Evolutionary conservation across 2,113 vertebrate genomes (phyloP).

Genomic region (Myotis davidii): DNA sequence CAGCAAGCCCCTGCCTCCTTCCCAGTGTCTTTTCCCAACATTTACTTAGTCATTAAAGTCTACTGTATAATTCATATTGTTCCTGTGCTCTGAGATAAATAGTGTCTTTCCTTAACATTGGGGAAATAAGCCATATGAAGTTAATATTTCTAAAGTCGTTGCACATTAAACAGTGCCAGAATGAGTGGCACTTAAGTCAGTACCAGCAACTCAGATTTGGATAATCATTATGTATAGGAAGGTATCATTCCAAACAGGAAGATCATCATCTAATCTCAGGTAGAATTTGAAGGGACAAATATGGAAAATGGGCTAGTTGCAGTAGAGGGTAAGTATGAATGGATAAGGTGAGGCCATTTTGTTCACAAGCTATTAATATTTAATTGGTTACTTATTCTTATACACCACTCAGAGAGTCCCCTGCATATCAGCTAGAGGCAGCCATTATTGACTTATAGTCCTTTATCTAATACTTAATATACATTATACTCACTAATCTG

Average conservation of each 20-base stretch:
- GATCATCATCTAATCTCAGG: slow-evolving; percentile 1
- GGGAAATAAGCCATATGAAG: not conserved
- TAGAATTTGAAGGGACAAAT: slow-evolving; percentile 19
- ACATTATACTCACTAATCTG: not conserved
- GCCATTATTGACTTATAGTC: not conserved
- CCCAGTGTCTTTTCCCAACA: not conserved
- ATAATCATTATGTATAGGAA: not conserved
- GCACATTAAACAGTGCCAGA: not conserved
- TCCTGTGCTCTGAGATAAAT: not conserved
- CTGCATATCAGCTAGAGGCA: not conserved
- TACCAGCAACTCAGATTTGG: slow-evolving; percentile 11
- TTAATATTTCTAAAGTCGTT: slow-evolving; percentile 24
- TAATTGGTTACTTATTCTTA: slow-evolving; percentile 18
- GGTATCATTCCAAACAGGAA: not conserved
- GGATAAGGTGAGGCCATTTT: not conserved
- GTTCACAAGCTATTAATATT: not conserved
- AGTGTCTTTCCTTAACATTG: not conserved
- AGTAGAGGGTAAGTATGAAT: not conserved
- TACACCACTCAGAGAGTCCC: not conserved
- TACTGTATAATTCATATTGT: not conserved
- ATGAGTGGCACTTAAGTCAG: not conserved
- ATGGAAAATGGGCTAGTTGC: not conserved
- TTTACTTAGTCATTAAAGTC: not conserved
- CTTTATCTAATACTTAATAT: not conserved
- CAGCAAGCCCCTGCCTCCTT: not conserved